These are phyloP conservation scores for Chorisops tibialis DNA, from an alignment of 2,888 invertebrate species.

Conservation along the genomic window DNA sequence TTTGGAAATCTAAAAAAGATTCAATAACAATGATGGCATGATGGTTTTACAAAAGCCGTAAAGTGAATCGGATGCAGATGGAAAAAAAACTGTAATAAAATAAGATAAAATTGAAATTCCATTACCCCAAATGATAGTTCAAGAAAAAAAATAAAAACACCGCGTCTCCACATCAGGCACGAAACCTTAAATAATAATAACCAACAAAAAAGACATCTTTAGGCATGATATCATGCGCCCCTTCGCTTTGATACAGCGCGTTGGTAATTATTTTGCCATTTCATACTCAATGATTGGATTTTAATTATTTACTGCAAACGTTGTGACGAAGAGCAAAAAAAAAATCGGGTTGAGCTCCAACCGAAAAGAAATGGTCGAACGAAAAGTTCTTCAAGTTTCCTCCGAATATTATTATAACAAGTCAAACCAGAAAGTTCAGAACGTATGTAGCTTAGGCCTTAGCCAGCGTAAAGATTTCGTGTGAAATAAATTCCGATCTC, in stretches of 20 bases:
- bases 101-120: slow-evolving; percentile 25
- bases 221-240: neutral
- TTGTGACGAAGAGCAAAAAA: neutral
- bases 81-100: slow-evolving; percentile 1
- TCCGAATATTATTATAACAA: no score
- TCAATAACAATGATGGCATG: slow-evolving; percentile 23
- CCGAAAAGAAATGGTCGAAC: no score
- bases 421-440: no score
- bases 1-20: slow-evolving; percentile 18
- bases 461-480: neutral
- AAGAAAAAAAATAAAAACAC: no score
- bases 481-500: slow-evolving; percentile 13
- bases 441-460: no score
- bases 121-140: slow-evolving; percentile 11
- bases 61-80: slow-evolving; percentile 13
- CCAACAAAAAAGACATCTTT: no score
- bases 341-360: no score
- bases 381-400: no score
- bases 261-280: slow-evolving; percentile 31
- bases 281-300: slow-evolving; percentile 30
- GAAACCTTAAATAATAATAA: no score
- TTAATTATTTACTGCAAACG: slow-evolving; percentile 29
- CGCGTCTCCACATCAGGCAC: no score
- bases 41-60: slow-evolving; percentile 18
- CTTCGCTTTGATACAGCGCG: slow-evolving; percentile 21